Evolutionary conservation across 1,140 invertebrate genomes (phyloP).

Genomic region (Catajapyx aquilonaris): DNA sequence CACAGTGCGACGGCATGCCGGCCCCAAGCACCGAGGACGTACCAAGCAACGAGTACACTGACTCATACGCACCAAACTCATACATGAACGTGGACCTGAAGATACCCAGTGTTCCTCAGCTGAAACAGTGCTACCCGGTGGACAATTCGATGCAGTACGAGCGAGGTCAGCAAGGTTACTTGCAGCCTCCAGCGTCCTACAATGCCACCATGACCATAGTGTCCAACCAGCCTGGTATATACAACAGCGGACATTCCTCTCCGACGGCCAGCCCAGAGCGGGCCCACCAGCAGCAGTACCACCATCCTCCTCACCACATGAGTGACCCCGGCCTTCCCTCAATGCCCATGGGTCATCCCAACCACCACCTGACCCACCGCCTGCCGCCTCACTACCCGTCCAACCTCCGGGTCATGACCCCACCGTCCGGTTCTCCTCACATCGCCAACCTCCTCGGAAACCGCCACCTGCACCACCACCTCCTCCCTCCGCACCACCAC

Average conservation of each 20-base stretch:
- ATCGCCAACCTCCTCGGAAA: too few relatives aligned
- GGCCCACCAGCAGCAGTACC: constrained; percentile 3
- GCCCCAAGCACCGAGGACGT: too few relatives aligned
- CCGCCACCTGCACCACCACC: too few relatives aligned
- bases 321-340: constrained; percentile 7
- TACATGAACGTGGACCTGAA: too few relatives aligned
- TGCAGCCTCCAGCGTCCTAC: not conserved
- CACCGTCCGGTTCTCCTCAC: too few relatives aligned
- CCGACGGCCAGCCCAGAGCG: constrained; percentile 25
- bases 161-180: constrained; percentile 1
- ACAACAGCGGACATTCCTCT: constrained; percentile 19
- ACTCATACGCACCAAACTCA: not conserved
- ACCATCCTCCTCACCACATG: too few relatives aligned
- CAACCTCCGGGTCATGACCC: too few relatives aligned
- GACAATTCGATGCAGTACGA: constrained; percentile 2
- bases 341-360: too few relatives aligned
- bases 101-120: too few relatives aligned
- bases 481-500: too few relatives aligned
- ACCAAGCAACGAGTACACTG: not conserved
- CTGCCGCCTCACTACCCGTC: constrained; percentile 3
- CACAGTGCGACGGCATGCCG: too few relatives aligned
- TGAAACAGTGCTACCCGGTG: not conserved
- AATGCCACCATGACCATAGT: too few relatives aligned
- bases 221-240: not conserved
- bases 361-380: constrained; percentile 8